Evolutionary conservation across 2,888 invertebrate genomes (phyloP), one percentile per base, ranked within the genome.

Genomic region (Agonopterix alstromeriana): DNA sequence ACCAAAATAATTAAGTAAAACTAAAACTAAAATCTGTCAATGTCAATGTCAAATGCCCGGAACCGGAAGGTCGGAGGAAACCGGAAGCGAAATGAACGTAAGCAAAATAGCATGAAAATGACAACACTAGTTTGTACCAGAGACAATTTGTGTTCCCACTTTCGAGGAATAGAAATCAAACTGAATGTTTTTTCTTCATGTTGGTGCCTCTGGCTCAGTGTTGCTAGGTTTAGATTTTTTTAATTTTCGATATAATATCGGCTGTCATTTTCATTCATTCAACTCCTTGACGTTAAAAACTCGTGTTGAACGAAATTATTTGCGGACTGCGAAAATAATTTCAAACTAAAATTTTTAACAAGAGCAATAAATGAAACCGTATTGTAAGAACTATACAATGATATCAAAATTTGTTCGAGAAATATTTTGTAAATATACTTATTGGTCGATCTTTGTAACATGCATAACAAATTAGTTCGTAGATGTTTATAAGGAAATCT

Each of bases 341-440:
- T 47, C 40, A 17, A 45, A 1, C 8, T 17, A 48, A 4, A 10
- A 10, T 38, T 47, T 52, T 52, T 55, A 46, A 52, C 52, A 47
- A 49, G 27, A 9, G 45, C 35, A 35, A 61, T 64, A 57, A 60
- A 60, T 59, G 57, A 61, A 60, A 56, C 57, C 60, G 50, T 63
- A 64, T 60, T 63, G 53, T 56, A 58, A 58, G 53, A 63, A 60
- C 66, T 61, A 63, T 63, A 76, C 63, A 70, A 82, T 81, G 83
- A 71, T 70, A 74, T 57, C 59, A 70, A 70, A 69, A 70, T 61
- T 72, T 64, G 58, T 61, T 67, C 70, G 70, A 70, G 69, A 67
- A 71, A 56, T 66, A 74, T 68, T 83, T 83, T 81, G 84, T 86
- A 85, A 86, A 75, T 84, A 82, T 71, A 61, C 63, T 67, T 56